Evolutionary conservation across 1,140 invertebrate genomes (phyloP), one percentile per base, ranked within the genome.

Genomic region (Hormaphis cornu): DNA sequence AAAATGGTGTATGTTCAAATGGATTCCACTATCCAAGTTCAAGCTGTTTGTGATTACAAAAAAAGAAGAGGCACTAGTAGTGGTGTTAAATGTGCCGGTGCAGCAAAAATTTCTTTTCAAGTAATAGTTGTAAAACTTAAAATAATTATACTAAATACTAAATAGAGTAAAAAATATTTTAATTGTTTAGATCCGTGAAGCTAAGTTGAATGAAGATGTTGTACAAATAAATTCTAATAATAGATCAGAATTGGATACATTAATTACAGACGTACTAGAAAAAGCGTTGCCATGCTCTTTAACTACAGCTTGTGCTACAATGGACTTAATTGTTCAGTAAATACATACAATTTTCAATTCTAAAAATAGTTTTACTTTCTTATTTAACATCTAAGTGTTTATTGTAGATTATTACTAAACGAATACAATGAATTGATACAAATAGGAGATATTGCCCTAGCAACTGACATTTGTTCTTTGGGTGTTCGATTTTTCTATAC

Each of bases 21-120:
- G 3, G 44, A 66, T 33, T 66, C 61, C 20, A 35, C 28, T 66
- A 66, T 30, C 5, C 18, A 44, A 24, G 30, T 66, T 28, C 61
- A 66, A 48, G 61, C 61, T 16, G 18, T 66, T 66, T 66, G 61
- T 35, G 61, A 66, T 66, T 66, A 46, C 6, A 66, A 50, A 50
- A 33, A 12, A 20, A 66, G 50, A 48, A 66, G 26, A 35, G 18
- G 42, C 28, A 66, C 20, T 48, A 3, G 10, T 0, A 66, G 5
- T 24, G 12, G 40, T 35, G 6, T 58, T 35, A 58, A 58, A 40
- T 66, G 61, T 50, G 40, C 61, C 35, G 61, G 61, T 22, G 61
- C 61, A 9, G 61, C 61, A 33, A 44, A 66, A 66, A 66, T 66
- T 16, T 42, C 26, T 22, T 66, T 66, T 6, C 61, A 66, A 66